Evolutionary conservation across 2,113 vertebrate species (phyloP).

Genomic region (Cyrtonyx montezumae): DNA sequence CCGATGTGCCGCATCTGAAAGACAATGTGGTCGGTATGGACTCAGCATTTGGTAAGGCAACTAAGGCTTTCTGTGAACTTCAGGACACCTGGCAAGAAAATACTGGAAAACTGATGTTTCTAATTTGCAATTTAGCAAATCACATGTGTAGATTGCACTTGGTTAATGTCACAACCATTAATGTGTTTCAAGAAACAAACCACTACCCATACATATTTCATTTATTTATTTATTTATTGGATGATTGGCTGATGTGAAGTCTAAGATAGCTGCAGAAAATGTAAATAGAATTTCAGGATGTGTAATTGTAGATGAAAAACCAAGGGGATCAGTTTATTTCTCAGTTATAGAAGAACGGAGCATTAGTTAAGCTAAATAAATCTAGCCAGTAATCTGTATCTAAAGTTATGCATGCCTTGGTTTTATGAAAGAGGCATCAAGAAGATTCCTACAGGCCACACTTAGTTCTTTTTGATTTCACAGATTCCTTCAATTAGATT

Average conservation of each 20-base stretch:
- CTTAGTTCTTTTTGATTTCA: neutral
- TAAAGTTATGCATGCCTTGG: neutral
- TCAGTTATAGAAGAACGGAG: neutral
- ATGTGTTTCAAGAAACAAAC: neutral
- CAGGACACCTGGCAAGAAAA: neutral
- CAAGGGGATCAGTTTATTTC: neutral
- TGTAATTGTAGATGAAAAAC: neutral
- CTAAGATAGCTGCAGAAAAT: neutral
- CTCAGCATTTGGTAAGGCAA: neutral
- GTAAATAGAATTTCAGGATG: neutral
- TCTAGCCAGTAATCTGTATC: neutral
- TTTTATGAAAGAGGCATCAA: neutral
- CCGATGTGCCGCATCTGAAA: neutral
- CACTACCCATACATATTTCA: neutral
- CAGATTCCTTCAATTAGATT: neutral
- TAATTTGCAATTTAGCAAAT: neutral
- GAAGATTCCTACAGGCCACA: neutral
- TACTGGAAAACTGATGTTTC: neutral
- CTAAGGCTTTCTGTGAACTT: neutral
- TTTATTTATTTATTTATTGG: neutral
- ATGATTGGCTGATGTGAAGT: neutral
- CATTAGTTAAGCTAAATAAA: neutral
- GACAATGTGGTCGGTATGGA: accelerated
- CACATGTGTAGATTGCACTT: neutral
- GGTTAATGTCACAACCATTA: neutral